These are phyloP conservation scores for Sinhomidia bicolor DNA, from an alignment of 2,888 invertebrate genomes.

Conservation along the genomic window DNA sequence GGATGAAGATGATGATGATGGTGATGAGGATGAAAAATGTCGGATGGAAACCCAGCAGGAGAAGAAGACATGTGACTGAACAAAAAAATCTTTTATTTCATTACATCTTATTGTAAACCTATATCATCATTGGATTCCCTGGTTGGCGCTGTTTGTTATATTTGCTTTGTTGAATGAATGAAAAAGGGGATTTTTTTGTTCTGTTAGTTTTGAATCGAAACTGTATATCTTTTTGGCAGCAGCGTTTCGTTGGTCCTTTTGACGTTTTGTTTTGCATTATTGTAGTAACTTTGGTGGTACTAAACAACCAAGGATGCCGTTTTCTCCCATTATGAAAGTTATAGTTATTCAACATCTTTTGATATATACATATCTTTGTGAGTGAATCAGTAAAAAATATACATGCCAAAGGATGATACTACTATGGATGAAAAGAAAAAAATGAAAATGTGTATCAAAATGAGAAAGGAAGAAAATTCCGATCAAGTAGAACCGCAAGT, in stretches of 20 bases:
- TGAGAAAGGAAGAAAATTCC: slow-evolving; percentile 43
- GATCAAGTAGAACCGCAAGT: slow-evolving; percentile 67
- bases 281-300: neutral
- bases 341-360: neutral
- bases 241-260: neutral
- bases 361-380: neutral
- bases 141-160: neutral
- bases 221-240: slow-evolving; percentile 3
- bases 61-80: slow-evolving; percentile 26
- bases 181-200: slow-evolving; percentile 19
- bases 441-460: slow-evolving; percentile 37
- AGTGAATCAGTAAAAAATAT: neutral
- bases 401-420: too few species aligned
- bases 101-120: slow-evolving; percentile 24
- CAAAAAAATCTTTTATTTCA: slow-evolving; percentile 41
- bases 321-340: neutral
- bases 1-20: neutral
- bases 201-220: neutral
- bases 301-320: neutral
- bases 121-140: slow-evolving; percentile 1
- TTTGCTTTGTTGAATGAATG: slow-evolving; percentile 47
- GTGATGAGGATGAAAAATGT: slow-evolving; percentile 11
- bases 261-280: neutral
- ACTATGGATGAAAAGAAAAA: neutral
- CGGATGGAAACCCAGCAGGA: slow-evolving; percentile 45